Percentiles rank a stretch among this genome's conserved stretches.
Conservation (phyloP, 2,888 invertebrate species). For the Heliconius ismenius region DNA sequence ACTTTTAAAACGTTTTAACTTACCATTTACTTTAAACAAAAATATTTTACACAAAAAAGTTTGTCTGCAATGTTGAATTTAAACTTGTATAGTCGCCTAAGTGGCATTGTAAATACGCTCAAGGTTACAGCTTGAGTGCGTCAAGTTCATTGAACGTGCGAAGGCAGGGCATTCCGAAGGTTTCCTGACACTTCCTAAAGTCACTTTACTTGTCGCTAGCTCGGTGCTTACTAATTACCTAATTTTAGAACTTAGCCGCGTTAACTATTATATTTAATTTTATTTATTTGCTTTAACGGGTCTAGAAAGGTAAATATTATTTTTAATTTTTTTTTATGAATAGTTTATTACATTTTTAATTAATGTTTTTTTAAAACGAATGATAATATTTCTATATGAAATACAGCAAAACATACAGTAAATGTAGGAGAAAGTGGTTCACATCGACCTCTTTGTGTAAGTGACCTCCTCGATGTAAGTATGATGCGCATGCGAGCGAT, state of each 20-base stretch:
- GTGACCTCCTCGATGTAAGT: no score
- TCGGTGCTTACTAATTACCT: conserved; percentile 4
- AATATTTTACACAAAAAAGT: conserved; percentile 12
- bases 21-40: not conserved
- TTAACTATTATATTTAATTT: not conserved
- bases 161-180: conserved; percentile 72
- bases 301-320: not conserved
- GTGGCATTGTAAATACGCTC: conserved; percentile 39
- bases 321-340: not conserved
- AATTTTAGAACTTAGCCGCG: not conserved
- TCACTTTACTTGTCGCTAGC: conserved; percentile 53
- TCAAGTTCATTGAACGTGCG: conserved; percentile 45
- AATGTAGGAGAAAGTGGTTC: not conserved
- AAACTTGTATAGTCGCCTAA: conserved; percentile 29
- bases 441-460: not conserved
- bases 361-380: not conserved
- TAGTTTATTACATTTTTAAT: not conserved
- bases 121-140: conserved; percentile 39
- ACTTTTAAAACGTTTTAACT: not conserved
- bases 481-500: not conserved
- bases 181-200: conserved; percentile 78
- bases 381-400: not conserved
- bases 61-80: conserved; percentile 28
- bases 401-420: not conserved
- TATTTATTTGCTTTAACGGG: not conserved